Conservation (phyloP, 2,888 invertebrate species). For the Caradrina clavipalpis region DNA sequence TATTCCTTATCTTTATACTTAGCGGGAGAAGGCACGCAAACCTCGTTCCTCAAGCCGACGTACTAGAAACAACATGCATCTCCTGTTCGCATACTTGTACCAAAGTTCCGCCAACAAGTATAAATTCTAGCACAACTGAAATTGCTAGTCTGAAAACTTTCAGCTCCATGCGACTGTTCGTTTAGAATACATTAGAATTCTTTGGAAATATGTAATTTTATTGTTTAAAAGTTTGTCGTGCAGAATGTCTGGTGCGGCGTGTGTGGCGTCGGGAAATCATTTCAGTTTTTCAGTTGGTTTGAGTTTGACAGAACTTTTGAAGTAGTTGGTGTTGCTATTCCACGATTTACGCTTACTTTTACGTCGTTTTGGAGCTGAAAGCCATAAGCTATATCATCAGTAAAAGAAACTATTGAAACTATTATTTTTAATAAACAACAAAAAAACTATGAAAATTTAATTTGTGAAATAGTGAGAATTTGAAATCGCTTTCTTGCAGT, state of each 20-base stretch:
- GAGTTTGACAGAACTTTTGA: constrained; percentile 20
- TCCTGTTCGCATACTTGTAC: constrained; percentile 40
- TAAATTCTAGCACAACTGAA: constrained; percentile 58
- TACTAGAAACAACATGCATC: constrained; percentile 53
- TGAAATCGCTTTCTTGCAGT: too few relatives aligned
- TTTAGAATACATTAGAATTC: constrained; percentile 62
- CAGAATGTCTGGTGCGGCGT: constrained; percentile 11
- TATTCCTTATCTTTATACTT: constrained; percentile 5
- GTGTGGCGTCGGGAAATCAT: constrained; percentile 19
- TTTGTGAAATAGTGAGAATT: too few relatives aligned
- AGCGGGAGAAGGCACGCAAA: neutral
- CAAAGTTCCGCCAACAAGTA: constrained; percentile 53
- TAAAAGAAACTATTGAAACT: too few relatives aligned
- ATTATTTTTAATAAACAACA: too few relatives aligned
- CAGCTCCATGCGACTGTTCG: constrained; percentile 38
- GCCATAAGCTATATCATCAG: too few relatives aligned
- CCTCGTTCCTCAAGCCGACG: constrained; percentile 23
- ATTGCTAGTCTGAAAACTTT: constrained; percentile 61
- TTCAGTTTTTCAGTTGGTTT: constrained; percentile 22
- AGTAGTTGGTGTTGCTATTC: neutral
- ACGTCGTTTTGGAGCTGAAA: too few relatives aligned
- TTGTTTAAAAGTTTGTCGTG: constrained; percentile 42
- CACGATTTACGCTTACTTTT: too few relatives aligned
- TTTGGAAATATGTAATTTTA: constrained; percentile 54
- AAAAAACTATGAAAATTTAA: too few relatives aligned